Conservation (phyloP, 2,888 invertebrate genomes). For the Callinectes sapidus region DNA sequence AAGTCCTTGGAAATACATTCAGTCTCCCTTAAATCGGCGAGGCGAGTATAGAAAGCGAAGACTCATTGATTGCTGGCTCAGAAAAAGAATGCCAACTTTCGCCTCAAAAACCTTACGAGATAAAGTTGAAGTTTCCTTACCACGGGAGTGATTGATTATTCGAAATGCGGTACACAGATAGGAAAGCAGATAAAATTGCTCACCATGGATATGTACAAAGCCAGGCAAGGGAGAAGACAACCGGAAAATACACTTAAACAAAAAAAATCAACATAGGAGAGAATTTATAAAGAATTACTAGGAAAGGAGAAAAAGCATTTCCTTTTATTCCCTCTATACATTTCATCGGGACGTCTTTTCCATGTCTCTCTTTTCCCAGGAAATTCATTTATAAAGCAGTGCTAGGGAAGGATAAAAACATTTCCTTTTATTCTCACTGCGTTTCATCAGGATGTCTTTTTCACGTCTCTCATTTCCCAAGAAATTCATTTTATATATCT, state of each 20-base stretch:
- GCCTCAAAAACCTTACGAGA: conserved; percentile 19
- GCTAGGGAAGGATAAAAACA: neutral
- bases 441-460: neutral
- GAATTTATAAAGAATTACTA: neutral
- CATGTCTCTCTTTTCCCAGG: neutral
- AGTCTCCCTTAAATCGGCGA: conserved; percentile 26
- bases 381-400: neutral
- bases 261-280: neutral
- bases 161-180: neutral
- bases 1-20: conserved; percentile 29
- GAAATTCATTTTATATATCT: neutral
- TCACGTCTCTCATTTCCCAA: neutral
- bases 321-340: neutral
- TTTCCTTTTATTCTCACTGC: neutral
- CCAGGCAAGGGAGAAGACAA: neutral
- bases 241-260: neutral
- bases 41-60: conserved; percentile 22
- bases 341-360: neutral
- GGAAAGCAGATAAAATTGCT: neutral
- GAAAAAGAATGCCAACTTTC: conserved; percentile 29
- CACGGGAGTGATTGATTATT: neutral
- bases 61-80: conserved; percentile 27
- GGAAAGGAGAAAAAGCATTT: neutral
- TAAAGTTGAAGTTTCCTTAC: conserved; percentile 32
- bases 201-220: neutral